A percentile compares a stretch with the other conserved stretches of the same genome.
Evolutionary conservation across 1,140 invertebrate species (phyloP).

Genomic region (Sycobia sp.): DNA sequence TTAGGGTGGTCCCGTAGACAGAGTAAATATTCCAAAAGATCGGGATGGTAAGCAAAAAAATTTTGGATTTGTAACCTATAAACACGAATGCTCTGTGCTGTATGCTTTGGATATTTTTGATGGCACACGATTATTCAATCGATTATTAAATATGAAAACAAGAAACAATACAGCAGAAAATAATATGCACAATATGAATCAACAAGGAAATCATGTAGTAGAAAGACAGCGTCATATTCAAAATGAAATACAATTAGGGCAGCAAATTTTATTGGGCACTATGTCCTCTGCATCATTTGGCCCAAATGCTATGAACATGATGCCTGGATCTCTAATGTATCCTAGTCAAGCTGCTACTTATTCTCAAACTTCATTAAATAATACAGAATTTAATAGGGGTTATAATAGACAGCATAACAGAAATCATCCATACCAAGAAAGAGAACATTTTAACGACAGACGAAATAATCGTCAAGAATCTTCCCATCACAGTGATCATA

Average conservation of each 20-base stretch:
- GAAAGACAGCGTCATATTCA: slow-evolving; percentile 5
- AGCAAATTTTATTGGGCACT: slow-evolving; percentile 48
- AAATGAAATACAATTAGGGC: slow-evolving; percentile 42
- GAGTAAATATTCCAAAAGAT: slow-evolving; percentile 74
- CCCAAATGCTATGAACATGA: slow-evolving; percentile 28
- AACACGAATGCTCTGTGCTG: slow-evolving; percentile 72
- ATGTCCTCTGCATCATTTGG: background rate
- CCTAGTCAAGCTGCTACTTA: slow-evolving; percentile 33
- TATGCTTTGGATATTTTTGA: slow-evolving; percentile 75
- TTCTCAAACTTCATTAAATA: slow-evolving; percentile 31
- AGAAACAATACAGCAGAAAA: slow-evolving; percentile 41
- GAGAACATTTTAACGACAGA: slow-evolving; percentile 26
- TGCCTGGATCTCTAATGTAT: slow-evolving; percentile 26
- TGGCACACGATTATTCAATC: slow-evolving; percentile 66
- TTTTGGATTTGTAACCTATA: slow-evolving; percentile 78
- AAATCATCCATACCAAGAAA: slow-evolving; percentile 40
- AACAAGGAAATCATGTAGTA: slow-evolving; percentile 8
- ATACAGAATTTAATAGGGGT: slow-evolving; percentile 45
- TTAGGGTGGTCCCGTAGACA: slow-evolving; percentile 78
- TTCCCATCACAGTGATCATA: slow-evolving; percentile 27
- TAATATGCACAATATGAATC: slow-evolving; percentile 10
- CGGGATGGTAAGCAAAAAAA: slow-evolving; percentile 69
- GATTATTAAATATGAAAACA: slow-evolving; percentile 56
- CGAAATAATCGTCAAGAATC: slow-evolving; percentile 22
- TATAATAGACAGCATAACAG: slow-evolving; percentile 38